These are phyloP conservation scores for Microtus ochrogaster DNA, from an alignment of 2,113 vertebrate genomes.

Conservation along the genomic window DNA sequence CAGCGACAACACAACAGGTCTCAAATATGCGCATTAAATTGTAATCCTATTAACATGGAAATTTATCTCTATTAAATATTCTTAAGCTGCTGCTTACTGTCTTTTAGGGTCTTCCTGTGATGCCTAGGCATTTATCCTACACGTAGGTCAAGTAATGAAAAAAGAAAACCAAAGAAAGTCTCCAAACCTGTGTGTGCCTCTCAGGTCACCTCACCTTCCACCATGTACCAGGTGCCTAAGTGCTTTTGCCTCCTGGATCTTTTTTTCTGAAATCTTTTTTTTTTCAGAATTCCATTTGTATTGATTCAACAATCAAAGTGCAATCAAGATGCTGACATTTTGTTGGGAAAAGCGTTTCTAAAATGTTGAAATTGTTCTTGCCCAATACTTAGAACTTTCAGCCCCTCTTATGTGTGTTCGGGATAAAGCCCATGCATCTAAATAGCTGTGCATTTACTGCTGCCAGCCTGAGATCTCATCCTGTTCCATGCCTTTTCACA, in stretches of 20 bases:
- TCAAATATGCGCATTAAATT: background rate
- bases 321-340: background rate
- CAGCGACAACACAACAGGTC: background rate
- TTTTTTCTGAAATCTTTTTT: background rate
- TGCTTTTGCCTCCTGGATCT: background rate
- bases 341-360: background rate
- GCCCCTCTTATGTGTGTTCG: background rate
- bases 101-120: background rate
- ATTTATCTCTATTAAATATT: background rate
- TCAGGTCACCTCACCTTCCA: background rate
- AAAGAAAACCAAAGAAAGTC: background rate
- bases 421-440: background rate
- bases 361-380: background rate
- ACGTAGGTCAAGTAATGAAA: background rate
- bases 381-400: background rate
- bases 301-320: background rate
- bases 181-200: background rate
- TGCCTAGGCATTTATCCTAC: background rate
- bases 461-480: background rate
- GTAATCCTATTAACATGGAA: background rate
- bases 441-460: background rate
- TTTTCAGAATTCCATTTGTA: background rate
- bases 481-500: fast-evolving
- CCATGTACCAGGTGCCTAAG: fast-evolving
- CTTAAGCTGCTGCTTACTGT: background rate